Base-by-base conservation (phyloP, 2,888 invertebrate species). In the Drosophila antonietae region DNA sequence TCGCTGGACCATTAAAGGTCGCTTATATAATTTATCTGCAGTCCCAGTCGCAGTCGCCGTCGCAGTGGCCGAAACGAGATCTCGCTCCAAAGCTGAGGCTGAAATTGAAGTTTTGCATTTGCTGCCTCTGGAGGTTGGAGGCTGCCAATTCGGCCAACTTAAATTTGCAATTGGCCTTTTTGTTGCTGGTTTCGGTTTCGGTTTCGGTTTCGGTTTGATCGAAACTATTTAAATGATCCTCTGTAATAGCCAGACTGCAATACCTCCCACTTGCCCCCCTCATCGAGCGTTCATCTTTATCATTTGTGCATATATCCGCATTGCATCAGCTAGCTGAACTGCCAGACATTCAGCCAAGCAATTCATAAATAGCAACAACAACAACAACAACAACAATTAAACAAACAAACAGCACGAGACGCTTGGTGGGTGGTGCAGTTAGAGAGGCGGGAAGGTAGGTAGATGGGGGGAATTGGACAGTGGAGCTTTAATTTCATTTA, bases 1-100 rank as follows among this genome's bases (percentile, higher is more conserved):
- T 89, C 79, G 84, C 91, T 91, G 91, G 91, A 90, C 90, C 91
- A 91, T 90, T 91, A 90, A 91, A 91, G 91, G 91, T 91, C 91
- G 90, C 83, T 90, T 81, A 85, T 85, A 81, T 84, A 83, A 80
- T 84, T 80, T 84, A 78, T 84, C 82, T 79, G 72, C 75, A 71
- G 39, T 39, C 8, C 68, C 75, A 71, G 72, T 64, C 43, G 83
- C 73, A 68, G n/a, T n/a, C 39, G 69, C 75, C 35, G 66, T 37
- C 37, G 55, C 33, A 10, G 53, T 53, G 33, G 49, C 55, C 68
- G 55, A 66, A 68, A 68, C 67, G 37, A 68, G 68, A 68, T 68
- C 66, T 66, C 49, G 49, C 49, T 49, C 35, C 18, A 47, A 63
- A 52, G 65, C 64, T 61, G 44, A 39, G 57, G 51, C 49, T 68